Percentiles rank a stretch among this genome's conserved stretches.
These are phyloP conservation scores for Campopleginae sp. DNA, from an alignment of 2,888 invertebrate genomes.

Conservation along the genomic window DNA sequence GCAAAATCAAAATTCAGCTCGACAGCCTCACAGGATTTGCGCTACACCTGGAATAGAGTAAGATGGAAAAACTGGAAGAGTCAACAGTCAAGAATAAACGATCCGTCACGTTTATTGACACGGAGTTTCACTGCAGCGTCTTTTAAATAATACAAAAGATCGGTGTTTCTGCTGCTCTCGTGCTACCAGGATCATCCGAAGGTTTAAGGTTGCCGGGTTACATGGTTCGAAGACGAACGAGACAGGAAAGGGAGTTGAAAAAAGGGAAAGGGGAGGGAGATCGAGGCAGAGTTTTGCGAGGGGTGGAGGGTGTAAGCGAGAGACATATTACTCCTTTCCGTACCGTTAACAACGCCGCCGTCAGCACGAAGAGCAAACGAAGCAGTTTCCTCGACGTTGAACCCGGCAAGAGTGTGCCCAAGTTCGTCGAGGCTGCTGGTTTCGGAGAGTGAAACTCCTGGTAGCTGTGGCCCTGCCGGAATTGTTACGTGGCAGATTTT, in stretches of 20 bases:
- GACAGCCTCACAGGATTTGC: neutral
- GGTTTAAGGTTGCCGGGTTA: conserved; percentile 50
- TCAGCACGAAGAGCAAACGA: conserved; percentile 69
- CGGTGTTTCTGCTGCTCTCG: conserved; percentile 30
- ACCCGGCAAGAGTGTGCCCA: conserved; percentile 48
- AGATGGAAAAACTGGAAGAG: neutral
- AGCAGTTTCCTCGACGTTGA: conserved; percentile 67
- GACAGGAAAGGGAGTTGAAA: conserved; percentile 41
- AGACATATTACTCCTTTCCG: conserved; percentile 69
- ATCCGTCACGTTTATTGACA: conserved; percentile 17
- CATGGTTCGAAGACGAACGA: conserved; percentile 62
- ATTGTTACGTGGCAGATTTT: conserved; percentile 63
- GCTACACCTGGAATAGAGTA: neutral
- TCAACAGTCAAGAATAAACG: conserved; percentile 29
- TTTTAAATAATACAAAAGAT: conserved; percentile 57
- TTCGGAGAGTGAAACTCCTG: conserved; percentile 59
- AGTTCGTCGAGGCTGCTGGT: conserved; percentile 63
- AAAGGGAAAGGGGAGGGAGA: conserved; percentile 8
- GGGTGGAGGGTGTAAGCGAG: conserved; percentile 47
- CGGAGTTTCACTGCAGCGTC: conserved; percentile 24
- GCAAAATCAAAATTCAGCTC: neutral
- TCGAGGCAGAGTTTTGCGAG: conserved; percentile 40
- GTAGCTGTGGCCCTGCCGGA: conserved; percentile 52
- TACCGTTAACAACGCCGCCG: conserved; percentile 68
- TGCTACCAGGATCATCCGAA: conserved; percentile 27